A percentile compares a stretch with the other conserved stretches of the same genome.
Conservation (phyloP, 2,113 vertebrate genomes). For the Colaptes auratus region DNA sequence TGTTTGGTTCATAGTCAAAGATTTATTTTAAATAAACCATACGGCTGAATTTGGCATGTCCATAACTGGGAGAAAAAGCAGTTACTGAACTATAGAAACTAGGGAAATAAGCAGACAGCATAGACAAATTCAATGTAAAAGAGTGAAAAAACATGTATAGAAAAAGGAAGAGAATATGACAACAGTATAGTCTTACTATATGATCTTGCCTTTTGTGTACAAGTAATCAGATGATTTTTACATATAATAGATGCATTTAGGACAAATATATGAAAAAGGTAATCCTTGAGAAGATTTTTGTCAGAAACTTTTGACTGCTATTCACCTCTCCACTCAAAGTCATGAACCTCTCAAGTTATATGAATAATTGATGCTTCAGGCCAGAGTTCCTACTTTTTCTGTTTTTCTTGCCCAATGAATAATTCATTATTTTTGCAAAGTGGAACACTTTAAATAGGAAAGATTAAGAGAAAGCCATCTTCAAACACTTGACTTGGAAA, state of each 20-base stretch:
- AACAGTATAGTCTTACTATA: background rate
- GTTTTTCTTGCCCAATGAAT: constrained; percentile 58
- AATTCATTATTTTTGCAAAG: constrained; percentile 62
- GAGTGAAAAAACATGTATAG: background rate
- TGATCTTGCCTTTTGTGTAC: background rate
- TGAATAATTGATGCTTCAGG: constrained; percentile 64
- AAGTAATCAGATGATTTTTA: constrained; percentile 5
- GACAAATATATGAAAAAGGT: constrained; percentile 6
- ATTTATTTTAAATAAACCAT: background rate
- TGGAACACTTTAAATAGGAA: constrained; percentile 46
- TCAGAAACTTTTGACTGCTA: constrained; percentile 38
- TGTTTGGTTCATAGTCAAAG: background rate
- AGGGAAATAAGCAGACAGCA: background rate
- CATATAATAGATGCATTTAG: background rate
- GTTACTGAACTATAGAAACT: background rate
- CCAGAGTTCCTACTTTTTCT: constrained; percentile 56
- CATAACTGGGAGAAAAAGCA: background rate
- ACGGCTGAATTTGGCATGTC: background rate
- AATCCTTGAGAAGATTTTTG: constrained; percentile 30
- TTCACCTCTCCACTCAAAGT: constrained; percentile 54
- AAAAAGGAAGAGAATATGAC: background rate
- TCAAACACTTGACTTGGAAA: constrained; percentile 43
- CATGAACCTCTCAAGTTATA: constrained; percentile 50
- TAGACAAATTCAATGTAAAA: background rate
- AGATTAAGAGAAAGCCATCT: constrained; percentile 51